These are phyloP conservation scores for Trissoscelio sp. DNA, from an alignment of 2,888 invertebrate genomes.

Conservation along the genomic window DNA sequence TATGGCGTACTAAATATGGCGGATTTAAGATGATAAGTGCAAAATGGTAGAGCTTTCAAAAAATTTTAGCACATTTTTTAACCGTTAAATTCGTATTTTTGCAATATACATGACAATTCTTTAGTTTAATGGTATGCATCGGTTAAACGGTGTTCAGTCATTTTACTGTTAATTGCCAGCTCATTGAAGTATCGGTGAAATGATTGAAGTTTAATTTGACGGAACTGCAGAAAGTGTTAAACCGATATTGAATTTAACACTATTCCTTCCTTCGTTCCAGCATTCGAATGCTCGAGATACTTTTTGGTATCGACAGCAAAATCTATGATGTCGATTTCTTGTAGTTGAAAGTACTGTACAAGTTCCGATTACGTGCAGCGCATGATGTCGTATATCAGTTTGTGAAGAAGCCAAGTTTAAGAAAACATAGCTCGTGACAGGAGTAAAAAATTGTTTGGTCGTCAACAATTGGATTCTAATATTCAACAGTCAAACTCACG, in stretches of 20 bases:
- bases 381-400: constrained; percentile 63
- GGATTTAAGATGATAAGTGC: too few species aligned
- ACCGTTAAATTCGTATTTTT: too few species aligned
- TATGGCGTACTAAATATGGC: too few species aligned
- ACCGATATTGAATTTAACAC: constrained; percentile 62
- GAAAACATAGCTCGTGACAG: constrained; percentile 59
- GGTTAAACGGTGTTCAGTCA: too few species aligned
- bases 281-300: constrained; percentile 55
- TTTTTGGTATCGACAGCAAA: constrained; percentile 64
- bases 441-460: constrained; percentile 49
- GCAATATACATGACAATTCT: too few species aligned
- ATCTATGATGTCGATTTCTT: constrained; percentile 65
- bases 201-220: constrained; percentile 37
- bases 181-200: constrained; percentile 10
- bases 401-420: constrained; percentile 56
- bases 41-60: too few species aligned
- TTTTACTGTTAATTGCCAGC: too few species aligned
- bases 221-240: constrained; percentile 44
- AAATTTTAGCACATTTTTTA: too few species aligned
- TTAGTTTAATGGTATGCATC: too few species aligned
- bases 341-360: constrained; percentile 65
- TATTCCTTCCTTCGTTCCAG: constrained; percentile 37
- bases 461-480: constrained; percentile 46
- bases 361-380: constrained; percentile 64
- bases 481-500: constrained; percentile 1